These are phyloP conservation scores for Teleiodes luculella DNA, from an alignment of 2,888 invertebrate species.

Conservation along the genomic window DNA sequence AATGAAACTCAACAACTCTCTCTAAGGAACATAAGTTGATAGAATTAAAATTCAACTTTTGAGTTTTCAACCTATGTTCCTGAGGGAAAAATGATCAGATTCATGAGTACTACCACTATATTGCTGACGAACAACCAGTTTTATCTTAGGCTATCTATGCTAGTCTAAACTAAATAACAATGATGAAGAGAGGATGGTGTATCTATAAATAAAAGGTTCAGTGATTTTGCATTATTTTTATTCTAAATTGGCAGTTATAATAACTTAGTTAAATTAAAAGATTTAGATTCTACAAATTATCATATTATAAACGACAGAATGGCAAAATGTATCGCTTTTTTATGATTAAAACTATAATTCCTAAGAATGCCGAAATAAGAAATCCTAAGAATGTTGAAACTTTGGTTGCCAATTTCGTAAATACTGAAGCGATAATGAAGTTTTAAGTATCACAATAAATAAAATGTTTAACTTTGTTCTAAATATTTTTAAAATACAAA, in stretches of 20 bases:
- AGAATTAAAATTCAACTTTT: no score
- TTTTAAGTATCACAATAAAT: slow-evolving; percentile 26
- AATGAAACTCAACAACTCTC: no score
- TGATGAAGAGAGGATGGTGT: no score
- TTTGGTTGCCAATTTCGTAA: slow-evolving; percentile 17
- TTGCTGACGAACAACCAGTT: no score
- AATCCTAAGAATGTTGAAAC: no score
- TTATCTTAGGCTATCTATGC: no score
- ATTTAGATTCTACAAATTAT: slow-evolving; percentile 45
- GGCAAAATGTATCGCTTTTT: slow-evolving; percentile 58
- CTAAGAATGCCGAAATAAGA: neutral
- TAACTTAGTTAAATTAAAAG: slow-evolving; percentile 47
- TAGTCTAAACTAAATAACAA: no score
- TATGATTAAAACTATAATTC: neutral
- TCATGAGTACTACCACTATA: no score
- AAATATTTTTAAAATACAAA: slow-evolving; percentile 21
- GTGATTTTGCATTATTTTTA: slow-evolving; percentile 25
- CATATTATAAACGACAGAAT: slow-evolving; percentile 51
- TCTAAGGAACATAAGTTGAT: no score
- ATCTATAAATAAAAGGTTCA: neutral
- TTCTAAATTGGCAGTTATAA: slow-evolving; percentile 65
- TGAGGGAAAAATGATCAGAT: no score
- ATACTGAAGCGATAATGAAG: slow-evolving; percentile 22
- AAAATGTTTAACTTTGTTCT: slow-evolving; percentile 21
- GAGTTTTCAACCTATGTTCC: no score